phyloP scores from a whole-genome alignment of 2,888 invertebrate species.

The Lycophotia porphyrea region DNA sequence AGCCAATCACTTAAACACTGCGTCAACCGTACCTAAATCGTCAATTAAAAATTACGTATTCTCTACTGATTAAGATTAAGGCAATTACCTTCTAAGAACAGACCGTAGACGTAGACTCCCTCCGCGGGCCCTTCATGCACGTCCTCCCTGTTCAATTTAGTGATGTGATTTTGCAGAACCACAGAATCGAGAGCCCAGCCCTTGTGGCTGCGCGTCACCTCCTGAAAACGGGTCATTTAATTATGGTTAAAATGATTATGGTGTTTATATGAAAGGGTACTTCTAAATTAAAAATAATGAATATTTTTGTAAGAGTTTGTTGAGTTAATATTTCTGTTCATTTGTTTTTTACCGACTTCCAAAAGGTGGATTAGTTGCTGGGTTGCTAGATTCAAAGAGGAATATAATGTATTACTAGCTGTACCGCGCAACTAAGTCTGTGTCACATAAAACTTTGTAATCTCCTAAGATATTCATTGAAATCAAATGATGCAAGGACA shows the following conservation, averaged over 20 bases:
- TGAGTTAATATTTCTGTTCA: not conserved
- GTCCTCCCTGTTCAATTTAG: slow-evolving; percentile 96
- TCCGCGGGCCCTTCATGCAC: slow-evolving; percentile 97
- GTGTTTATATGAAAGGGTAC: too few species aligned
- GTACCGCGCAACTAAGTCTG: too few species aligned
- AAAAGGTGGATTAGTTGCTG: not conserved
- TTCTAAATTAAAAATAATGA: not conserved
- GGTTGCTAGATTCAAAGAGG: not conserved
- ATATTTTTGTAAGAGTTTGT: not conserved
- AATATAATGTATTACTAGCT: not conserved
- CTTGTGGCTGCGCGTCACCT: slow-evolving; percentile 98
- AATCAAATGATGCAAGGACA: too few species aligned
- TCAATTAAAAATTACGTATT: not conserved
- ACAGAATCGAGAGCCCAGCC: slow-evolving; percentile 99
- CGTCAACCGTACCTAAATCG: not conserved
- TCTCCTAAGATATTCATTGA: too few species aligned
- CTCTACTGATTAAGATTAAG: not conserved
- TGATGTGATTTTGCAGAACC: slow-evolving; percentile 97
- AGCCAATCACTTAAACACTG: too few species aligned
- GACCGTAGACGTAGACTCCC: slow-evolving; percentile 97
- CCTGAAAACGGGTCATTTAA: slow-evolving; percentile 87
- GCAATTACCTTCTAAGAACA: slow-evolving; percentile 95
- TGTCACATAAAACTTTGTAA: too few species aligned
- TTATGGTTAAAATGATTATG: too few species aligned
- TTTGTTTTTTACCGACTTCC: not conserved